A percentile compares a stretch with the other conserved stretches of the same genome.
Conservation (phyloP, 2,113 vertebrate genomes). For the Tragulus kanchil region DNA sequence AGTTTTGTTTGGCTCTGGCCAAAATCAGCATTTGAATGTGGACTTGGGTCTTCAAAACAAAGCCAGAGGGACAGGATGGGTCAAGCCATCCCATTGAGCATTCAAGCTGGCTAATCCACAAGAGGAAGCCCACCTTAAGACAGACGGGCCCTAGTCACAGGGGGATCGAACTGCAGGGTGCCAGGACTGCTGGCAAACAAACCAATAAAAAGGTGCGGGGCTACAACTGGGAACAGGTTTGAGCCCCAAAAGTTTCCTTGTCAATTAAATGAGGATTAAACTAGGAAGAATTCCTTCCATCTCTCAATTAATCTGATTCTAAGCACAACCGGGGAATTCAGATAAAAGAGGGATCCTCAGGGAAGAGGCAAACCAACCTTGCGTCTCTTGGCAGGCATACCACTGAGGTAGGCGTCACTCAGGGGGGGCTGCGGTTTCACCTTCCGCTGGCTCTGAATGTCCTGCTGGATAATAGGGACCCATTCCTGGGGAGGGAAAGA, state of each 20-base stretch:
- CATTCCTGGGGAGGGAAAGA: conserved; percentile 89
- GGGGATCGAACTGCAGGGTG: background rate
- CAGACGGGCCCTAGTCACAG: background rate
- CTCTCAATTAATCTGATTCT: background rate
- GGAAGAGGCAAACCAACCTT: conserved; percentile 88
- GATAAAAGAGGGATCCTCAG: background rate
- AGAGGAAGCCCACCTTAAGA: background rate
- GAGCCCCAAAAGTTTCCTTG: background rate
- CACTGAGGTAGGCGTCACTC: conserved; percentile 95
- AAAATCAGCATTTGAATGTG: background rate
- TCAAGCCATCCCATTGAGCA: background rate
- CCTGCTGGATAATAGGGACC: conserved; percentile 96
- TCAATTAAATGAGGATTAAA: background rate
- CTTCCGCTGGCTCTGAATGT: conserved; percentile 95
- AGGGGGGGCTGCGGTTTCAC: conserved; percentile 95
- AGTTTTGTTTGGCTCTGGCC: background rate
- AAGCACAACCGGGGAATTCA: background rate
- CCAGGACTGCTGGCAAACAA: background rate
- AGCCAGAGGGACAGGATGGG: background rate
- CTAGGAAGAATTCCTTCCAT: background rate
- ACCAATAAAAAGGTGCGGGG: background rate
- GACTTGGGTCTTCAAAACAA: conserved; percentile 19
- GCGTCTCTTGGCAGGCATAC: conserved; percentile 96
- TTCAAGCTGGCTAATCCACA: background rate
- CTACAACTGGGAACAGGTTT: background rate